Conservation (phyloP, 1,140 invertebrate genomes). For the Aphis gossypii region DNA sequence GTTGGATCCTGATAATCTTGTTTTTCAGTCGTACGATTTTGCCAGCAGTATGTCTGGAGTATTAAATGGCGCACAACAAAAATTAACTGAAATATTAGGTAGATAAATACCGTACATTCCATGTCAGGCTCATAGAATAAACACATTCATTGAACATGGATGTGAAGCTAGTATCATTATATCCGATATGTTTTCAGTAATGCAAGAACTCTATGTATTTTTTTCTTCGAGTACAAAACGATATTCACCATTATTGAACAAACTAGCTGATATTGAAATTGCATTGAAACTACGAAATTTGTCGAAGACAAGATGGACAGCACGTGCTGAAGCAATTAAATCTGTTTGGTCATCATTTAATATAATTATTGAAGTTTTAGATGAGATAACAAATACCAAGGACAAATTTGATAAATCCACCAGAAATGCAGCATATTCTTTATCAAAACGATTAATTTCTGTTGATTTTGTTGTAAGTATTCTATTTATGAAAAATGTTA, state of each 20-base stretch:
- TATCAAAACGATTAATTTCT: conserved; percentile 18
- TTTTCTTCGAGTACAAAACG: conserved; percentile 17
- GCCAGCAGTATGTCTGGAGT: conserved; percentile 39
- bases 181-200: conserved; percentile 10
- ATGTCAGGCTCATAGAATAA: conserved; percentile 38
- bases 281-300: not conserved
- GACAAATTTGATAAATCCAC: conserved; percentile 10
- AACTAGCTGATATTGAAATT: conserved; percentile 9
- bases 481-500: not conserved
- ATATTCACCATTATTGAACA: not conserved
- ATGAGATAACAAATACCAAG: conserved; percentile 18
- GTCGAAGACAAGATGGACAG: not conserved
- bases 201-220: conserved; percentile 40
- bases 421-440: not conserved
- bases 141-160: conserved; percentile 50
- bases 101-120: conserved; percentile 33
- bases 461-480: not conserved
- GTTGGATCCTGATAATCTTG: conserved; percentile 5
- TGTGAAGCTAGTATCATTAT: conserved; percentile 21
- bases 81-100: conserved; percentile 34
- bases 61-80: conserved; percentile 28
- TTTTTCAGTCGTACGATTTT: conserved; percentile 41
- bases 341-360: conserved; percentile 5
- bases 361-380: conserved; percentile 31
- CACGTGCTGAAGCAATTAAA: not conserved